phyloP scores from a whole-genome alignment of 2,797 vertebrate genomes.

The Heliangelus exortis region DNA sequence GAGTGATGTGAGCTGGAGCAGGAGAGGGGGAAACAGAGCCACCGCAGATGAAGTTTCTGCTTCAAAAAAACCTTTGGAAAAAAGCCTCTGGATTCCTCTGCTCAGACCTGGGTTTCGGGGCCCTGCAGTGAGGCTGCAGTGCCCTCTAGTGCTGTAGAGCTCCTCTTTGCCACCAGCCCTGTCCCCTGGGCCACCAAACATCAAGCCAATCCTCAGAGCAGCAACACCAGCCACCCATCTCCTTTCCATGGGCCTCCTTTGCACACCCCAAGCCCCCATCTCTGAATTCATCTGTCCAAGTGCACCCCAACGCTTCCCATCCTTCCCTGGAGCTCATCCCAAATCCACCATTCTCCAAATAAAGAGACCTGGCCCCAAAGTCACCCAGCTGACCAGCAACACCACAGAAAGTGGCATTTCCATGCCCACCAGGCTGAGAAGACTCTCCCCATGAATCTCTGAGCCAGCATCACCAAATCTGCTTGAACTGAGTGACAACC shows the following conservation, averaged over 20 bases:
- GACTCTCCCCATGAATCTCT: background rate
- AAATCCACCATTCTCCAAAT: background rate
- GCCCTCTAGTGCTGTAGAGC: slow-evolving; percentile 56
- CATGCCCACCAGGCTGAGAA: background rate
- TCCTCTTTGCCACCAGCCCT: background rate
- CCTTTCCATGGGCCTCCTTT: background rate
- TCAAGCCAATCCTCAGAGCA: too few relatives aligned
- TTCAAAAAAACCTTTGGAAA: background rate
- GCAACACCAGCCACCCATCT: rapidly evolving
- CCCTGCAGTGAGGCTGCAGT: background rate
- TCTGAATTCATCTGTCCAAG: background rate
- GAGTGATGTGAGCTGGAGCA: background rate
- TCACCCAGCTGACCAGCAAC: background rate
- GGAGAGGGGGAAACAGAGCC: background rate
- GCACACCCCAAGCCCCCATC: background rate
- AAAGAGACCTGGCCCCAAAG: background rate
- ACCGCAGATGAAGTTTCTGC: background rate
- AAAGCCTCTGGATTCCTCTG: background rate
- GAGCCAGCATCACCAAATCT: rapidly evolving
- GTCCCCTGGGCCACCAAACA: background rate
- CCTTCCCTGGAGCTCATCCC: rapidly evolving
- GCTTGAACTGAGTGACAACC: background rate
- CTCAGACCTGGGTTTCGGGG: rapidly evolving
- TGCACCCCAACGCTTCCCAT: rapidly evolving
- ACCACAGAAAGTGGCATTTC: background rate